A percentile compares a stretch with the other conserved stretches of the same genome.
Evolutionary conservation across 2,797 vertebrate genomes (phyloP).

Genomic region (Sebastes vulpes): DNA sequence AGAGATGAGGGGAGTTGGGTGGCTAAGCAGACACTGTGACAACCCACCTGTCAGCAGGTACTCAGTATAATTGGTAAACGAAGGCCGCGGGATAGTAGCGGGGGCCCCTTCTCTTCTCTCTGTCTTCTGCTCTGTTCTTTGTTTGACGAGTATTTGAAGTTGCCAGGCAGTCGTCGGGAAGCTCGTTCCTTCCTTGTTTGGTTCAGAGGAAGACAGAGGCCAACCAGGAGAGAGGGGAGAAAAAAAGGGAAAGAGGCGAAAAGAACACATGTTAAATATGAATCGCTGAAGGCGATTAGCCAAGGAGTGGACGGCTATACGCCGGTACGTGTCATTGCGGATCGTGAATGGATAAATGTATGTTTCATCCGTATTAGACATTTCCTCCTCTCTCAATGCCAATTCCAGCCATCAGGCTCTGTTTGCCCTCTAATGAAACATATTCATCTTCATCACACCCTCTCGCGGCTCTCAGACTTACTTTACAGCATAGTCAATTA

Average conservation of each 20-base stretch:
- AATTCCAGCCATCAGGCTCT: conserved; percentile 83
- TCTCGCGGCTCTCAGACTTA: conserved; percentile 85
- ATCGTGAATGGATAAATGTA: conserved; percentile 68
- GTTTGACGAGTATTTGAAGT: conserved; percentile 86
- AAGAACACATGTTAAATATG: conserved; percentile 47
- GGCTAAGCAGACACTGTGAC: conserved; percentile 83
- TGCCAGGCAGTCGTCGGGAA: conserved; percentile 71
- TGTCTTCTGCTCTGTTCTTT: conserved; percentile 67
- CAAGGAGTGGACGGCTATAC: conserved; percentile 25
- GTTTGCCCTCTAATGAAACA: conserved; percentile 88
- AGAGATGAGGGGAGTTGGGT: conserved; percentile 60
- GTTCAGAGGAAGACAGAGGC: conserved; percentile 41
- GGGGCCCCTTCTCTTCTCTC: conserved; percentile 57
- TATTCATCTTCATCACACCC: conserved; percentile 87
- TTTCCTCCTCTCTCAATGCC: conserved; percentile 75
- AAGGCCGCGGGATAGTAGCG: conserved; percentile 82
- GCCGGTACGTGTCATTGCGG: conserved; percentile 25
- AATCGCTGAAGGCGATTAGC: conserved; percentile 65
- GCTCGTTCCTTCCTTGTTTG: conserved; percentile 54
- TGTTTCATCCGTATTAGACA: conserved; percentile 72
- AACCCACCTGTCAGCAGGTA: conserved; percentile 90
- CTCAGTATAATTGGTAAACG: conserved; percentile 90
- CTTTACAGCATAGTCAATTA: conserved; percentile 88
- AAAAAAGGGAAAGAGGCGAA: not conserved
- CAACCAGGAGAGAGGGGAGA: conserved; percentile 1